A percentile compares a stretch with the other conserved stretches of the same genome.
These are phyloP conservation scores for Ernsta delagoae DNA, from an alignment of 2,888 invertebrate species.

Conservation along the genomic window DNA sequence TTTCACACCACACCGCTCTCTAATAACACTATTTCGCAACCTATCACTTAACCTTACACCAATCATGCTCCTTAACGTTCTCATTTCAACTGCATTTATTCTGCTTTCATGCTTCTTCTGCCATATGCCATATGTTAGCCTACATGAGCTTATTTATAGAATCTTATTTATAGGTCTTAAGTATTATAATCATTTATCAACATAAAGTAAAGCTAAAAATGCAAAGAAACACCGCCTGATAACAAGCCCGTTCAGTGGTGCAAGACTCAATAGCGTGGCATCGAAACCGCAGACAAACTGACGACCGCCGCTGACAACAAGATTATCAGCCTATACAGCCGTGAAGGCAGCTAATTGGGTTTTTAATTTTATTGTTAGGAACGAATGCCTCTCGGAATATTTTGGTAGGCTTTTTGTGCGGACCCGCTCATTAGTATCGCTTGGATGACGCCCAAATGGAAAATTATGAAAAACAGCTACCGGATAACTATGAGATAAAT, in stretches of 20 bases:
- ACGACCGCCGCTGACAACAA: constrained; percentile 45
- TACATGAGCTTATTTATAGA: too few relatives aligned
- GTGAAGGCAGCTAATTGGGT: constrained; percentile 39
- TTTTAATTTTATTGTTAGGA: constrained; percentile 45
- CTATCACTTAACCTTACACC: too few relatives aligned
- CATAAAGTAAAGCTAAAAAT: too few relatives aligned
- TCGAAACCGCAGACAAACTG: neutral
- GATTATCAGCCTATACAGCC: constrained; percentile 47
- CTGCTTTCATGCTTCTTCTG: too few relatives aligned
- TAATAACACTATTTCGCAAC: too few relatives aligned
- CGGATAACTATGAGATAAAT: too few relatives aligned
- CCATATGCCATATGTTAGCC: too few relatives aligned
- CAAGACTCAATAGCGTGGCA: neutral
- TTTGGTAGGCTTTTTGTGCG: neutral
- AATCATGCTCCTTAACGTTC: too few relatives aligned
- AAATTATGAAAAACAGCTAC: neutral
- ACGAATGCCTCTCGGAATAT: neutral
- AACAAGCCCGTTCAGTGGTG: neutral
- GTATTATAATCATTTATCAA: too few relatives aligned
- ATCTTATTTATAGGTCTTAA: too few relatives aligned
- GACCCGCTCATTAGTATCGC: neutral
- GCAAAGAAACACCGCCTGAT: neutral
- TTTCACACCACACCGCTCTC: too few relatives aligned
- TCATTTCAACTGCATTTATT: too few relatives aligned
- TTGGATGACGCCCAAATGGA: neutral